Evolutionary conservation across 2,888 invertebrate genomes (phyloP).

Genomic region (Spilosoma lubricipeda): DNA sequence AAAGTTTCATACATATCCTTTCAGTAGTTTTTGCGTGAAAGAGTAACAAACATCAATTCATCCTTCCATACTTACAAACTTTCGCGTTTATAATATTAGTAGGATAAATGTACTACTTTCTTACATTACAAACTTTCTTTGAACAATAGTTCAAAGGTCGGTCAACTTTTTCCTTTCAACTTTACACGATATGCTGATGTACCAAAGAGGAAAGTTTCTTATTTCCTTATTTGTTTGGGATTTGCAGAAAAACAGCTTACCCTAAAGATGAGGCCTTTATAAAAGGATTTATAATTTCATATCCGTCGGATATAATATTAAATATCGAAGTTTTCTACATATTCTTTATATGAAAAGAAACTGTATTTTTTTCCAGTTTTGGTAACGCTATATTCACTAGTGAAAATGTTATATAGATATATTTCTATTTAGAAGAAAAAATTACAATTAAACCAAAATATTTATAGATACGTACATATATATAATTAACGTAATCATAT

Average conservation of each 20-base stretch:
- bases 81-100: no score
- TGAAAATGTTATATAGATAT: no score
- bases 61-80: no score
- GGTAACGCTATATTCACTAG: not conserved
- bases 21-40: no score
- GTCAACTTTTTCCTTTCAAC: constrained; percentile 11
- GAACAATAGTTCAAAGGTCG: constrained; percentile 11
- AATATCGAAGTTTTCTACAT: constrained; percentile 11
- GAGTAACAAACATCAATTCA: no score
- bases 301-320: constrained; percentile 20
- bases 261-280: constrained; percentile 18
- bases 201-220: constrained; percentile 10
- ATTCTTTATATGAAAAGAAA: not conserved
- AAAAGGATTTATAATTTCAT: constrained; percentile 28
- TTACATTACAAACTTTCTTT: constrained; percentile 7
- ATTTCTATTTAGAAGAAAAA: no score
- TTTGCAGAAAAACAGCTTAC: constrained; percentile 22
- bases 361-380: not conserved
- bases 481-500: no score
- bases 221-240: constrained; percentile 22
- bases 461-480: no score
- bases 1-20: no score
- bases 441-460: no score
- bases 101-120: not conserved
- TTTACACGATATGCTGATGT: constrained; percentile 14